A percentile compares a stretch with the other conserved stretches of the same genome.
phyloP scores from a whole-genome alignment of 1,140 invertebrate genomes.

The Drosophila dunni region DNA sequence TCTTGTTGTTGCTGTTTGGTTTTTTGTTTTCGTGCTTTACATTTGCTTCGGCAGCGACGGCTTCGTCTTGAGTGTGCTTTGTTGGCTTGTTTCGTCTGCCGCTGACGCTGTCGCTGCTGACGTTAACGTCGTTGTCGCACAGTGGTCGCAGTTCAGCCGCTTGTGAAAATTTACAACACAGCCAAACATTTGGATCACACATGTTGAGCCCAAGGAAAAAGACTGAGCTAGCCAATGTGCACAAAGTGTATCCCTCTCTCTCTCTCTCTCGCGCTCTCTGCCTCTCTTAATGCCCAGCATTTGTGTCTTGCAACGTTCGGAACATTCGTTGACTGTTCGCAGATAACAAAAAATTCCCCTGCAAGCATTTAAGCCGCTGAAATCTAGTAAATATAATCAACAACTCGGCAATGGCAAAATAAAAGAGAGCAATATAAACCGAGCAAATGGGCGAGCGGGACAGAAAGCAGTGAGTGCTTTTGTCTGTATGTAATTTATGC shows the following conservation, averaged over 20 bases:
- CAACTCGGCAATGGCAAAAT: constrained; percentile 44
- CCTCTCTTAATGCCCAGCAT: constrained; percentile 51
- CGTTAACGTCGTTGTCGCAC: constrained; percentile 9
- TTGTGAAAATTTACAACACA: constrained; percentile 60
- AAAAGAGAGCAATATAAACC: constrained; percentile 10
- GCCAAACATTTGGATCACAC: constrained; percentile 75
- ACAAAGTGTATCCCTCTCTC: constrained; percentile 5
- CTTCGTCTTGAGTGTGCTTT: constrained; percentile 32
- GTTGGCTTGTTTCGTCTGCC: constrained; percentile 40
- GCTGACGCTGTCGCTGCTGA: too few species aligned
- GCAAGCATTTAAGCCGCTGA: constrained; percentile 74
- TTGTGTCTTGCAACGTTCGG: constrained; percentile 56
- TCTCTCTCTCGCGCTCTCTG: constrained; percentile 18
- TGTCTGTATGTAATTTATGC: constrained; percentile 81
- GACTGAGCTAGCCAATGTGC: background rate
- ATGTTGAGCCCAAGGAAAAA: constrained; percentile 56
- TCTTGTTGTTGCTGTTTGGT: constrained; percentile 11
- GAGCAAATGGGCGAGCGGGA: constrained; percentile 19
- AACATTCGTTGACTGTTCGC: constrained; percentile 52
- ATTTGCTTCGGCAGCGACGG: constrained; percentile 22
- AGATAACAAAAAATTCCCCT: constrained; percentile 60
- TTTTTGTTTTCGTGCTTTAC: constrained; percentile 21
- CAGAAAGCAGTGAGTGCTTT: constrained; percentile 52
- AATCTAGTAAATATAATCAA: constrained; percentile 66
- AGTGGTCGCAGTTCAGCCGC: constrained; percentile 60